Conservation (phyloP, 2,797 vertebrate genomes). For the Zalophus californianus region DNA sequence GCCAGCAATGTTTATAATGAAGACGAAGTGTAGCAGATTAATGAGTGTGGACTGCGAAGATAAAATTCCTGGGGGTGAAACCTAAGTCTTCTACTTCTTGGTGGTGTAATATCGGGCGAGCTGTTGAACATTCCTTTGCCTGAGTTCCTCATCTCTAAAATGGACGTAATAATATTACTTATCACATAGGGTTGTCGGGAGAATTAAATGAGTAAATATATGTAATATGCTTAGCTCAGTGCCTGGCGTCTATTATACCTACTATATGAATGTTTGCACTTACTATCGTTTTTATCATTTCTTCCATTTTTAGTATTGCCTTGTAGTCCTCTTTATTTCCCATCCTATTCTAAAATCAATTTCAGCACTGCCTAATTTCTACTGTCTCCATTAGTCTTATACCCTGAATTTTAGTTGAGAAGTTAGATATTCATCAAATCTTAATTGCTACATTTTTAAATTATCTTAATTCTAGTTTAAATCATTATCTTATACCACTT, state of each 20-base stretch:
- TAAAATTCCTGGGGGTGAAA: background rate
- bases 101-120: background rate
- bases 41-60: background rate
- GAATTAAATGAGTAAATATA: background rate
- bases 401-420: background rate
- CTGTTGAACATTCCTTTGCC: background rate
- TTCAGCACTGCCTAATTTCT: background rate
- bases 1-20: background rate
- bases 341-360: background rate
- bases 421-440: background rate
- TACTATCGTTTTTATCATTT: background rate
- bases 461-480: background rate
- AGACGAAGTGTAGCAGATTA: background rate
- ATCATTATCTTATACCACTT: background rate
- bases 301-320: background rate
- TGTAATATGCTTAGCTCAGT: background rate
- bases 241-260: background rate
- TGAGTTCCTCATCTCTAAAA: slow-evolving; percentile 10
- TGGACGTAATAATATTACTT: background rate
- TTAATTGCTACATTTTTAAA: background rate
- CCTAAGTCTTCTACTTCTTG: background rate
- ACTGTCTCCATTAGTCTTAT: background rate
- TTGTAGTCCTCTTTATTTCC: background rate
- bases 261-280: background rate
- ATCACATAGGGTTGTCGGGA: background rate